A percentile compares a stretch with the other conserved stretches of the same genome.
Evolutionary conservation across 2,888 invertebrate genomes (phyloP).

Genomic region (Muschampia plurimacula): DNA sequence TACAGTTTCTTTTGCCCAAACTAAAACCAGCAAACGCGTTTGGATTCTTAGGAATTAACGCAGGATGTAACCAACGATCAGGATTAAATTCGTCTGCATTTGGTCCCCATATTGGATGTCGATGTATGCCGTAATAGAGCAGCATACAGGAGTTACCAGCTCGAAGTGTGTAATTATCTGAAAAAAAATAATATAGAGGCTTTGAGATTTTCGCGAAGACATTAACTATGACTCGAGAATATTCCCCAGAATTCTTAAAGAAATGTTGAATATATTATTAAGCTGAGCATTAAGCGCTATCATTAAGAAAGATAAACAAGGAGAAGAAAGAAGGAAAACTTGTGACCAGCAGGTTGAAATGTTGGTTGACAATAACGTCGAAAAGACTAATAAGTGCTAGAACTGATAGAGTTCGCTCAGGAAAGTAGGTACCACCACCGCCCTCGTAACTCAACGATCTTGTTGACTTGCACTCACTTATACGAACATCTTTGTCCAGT

Average conservation of each 20-base stretch:
- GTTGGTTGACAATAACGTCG: no score
- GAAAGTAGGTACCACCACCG: no score
- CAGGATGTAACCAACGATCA: conserved; percentile 42
- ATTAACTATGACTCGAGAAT: no score
- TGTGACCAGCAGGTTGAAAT: no score
- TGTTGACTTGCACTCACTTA: conserved; percentile 55
- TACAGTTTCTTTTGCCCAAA: conserved; percentile 44
- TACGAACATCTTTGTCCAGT: conserved; percentile 58
- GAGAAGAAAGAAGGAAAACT: no score
- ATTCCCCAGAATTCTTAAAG: no score
- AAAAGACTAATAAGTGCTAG: no score
- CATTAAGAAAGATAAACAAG: no score
- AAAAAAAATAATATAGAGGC: neutral
- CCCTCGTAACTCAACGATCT: neutral
- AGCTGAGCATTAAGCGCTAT: no score
- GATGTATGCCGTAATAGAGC: conserved; percentile 21
- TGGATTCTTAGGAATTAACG: conserved; percentile 29
- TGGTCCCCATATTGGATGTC: conserved; percentile 43
- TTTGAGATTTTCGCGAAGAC: no score
- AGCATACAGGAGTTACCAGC: conserved; percentile 25
- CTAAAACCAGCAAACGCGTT: conserved; percentile 42
- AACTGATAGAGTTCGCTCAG: no score
- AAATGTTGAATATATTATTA: no score
- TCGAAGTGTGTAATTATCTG: conserved; percentile 31
- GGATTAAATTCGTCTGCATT: conserved; percentile 43